Conservation (phyloP, 2,797 vertebrate genomes). For the Dermochelys coriacea region DNA sequence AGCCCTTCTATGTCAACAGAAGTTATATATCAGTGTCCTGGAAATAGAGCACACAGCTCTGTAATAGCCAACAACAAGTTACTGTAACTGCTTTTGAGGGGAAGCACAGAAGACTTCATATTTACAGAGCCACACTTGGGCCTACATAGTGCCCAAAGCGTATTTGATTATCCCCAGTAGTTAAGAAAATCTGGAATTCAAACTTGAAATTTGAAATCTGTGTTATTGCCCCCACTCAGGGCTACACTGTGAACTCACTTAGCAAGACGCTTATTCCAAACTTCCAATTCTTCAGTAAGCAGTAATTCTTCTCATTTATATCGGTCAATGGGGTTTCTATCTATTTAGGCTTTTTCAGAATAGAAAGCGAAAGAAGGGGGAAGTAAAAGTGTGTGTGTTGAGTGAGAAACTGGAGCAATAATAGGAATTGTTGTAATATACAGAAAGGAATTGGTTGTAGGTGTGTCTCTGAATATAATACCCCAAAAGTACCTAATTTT, state of each 20-base stretch:
- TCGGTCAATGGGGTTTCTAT: conserved; percentile 23
- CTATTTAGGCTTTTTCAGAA: conserved; percentile 21
- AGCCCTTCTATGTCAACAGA: background rate
- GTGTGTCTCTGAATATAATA: conserved; percentile 55
- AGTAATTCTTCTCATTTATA: conserved; percentile 43
- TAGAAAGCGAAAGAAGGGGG: conserved; percentile 14
- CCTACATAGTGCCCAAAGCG: conserved; percentile 25
- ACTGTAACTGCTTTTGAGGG: conserved; percentile 30
- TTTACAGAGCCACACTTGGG: conserved; percentile 1
- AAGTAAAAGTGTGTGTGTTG: conserved; percentile 29
- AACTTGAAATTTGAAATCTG: background rate
- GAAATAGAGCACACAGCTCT: background rate
- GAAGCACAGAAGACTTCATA: background rate
- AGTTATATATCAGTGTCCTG: background rate
- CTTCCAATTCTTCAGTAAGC: conserved; percentile 48
- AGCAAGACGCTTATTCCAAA: conserved; percentile 42
- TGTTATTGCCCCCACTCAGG: background rate
- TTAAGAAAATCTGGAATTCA: background rate
- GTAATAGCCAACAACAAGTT: conserved; percentile 11
- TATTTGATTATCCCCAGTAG: conserved; percentile 32
- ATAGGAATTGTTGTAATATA: background rate
- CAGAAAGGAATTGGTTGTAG: conserved; percentile 27
- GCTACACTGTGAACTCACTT: conserved; percentile 47
- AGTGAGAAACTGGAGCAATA: conserved; percentile 38
- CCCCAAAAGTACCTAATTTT: conserved; percentile 4